Evolutionary conservation across 2,113 vertebrate genomes (phyloP).

Genomic region (Eretmochelys imbricata): DNA sequence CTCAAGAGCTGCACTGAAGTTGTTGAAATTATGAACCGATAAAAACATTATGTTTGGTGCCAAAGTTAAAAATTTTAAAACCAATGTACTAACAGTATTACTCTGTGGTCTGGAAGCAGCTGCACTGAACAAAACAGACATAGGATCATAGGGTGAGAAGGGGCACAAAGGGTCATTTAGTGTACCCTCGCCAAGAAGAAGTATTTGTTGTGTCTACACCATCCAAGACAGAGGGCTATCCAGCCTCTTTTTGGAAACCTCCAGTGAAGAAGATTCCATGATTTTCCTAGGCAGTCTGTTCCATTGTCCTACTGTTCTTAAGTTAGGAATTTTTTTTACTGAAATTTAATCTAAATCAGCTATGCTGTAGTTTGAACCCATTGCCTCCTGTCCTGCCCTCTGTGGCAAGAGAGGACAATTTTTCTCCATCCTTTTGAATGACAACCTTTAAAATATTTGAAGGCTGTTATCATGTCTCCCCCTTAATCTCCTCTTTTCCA

Average conservation of each 20-base stretch:
- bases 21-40: background rate
- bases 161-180: background rate
- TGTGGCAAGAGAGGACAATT: background rate
- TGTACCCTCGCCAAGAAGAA: background rate
- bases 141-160: background rate
- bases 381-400: background rate
- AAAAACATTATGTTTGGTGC: background rate
- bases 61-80: background rate
- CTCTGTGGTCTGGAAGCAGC: background rate
- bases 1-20: background rate
- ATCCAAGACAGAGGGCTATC: background rate
- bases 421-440: background rate
- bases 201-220: background rate
- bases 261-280: background rate
- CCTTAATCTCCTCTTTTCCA: background rate
- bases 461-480: background rate
- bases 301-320: background rate
- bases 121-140: background rate
- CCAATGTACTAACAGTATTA: background rate
- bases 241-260: background rate
- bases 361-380: background rate
- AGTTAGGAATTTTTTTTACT: background rate
- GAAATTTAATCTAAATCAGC: background rate
- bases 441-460: background rate
- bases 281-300: background rate